Percentiles rank a stretch among this genome's conserved stretches.
These are phyloP conservation scores for Lagopus leucura DNA, from an alignment of 2,113 vertebrate genomes.

Conservation along the genomic window DNA sequence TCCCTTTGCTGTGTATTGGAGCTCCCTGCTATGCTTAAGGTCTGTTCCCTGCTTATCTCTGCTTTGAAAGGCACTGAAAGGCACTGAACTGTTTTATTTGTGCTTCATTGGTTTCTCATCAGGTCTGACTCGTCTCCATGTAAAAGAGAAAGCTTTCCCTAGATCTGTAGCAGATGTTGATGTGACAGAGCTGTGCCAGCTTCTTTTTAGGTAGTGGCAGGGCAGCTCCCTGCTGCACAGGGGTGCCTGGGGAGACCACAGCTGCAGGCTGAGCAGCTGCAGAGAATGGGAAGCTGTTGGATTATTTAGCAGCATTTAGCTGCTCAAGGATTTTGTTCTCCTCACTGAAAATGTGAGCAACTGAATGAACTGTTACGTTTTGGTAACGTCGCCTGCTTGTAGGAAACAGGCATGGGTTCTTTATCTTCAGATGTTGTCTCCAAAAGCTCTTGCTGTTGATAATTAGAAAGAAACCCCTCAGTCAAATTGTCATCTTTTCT, in stretches of 20 bases:
- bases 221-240: background rate
- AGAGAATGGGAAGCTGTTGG: background rate
- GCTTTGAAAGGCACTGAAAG: background rate
- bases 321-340: background rate
- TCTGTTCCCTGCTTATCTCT: background rate
- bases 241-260: background rate
- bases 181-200: background rate
- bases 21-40: rapidly evolving
- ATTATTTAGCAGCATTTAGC: background rate
- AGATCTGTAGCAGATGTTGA: background rate
- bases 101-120: background rate
- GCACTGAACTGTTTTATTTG: background rate
- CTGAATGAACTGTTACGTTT: background rate
- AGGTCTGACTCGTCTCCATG: background rate
- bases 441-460: background rate
- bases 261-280: background rate
- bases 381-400: background rate
- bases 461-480: background rate
- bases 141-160: background rate
- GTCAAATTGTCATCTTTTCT: background rate
- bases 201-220: background rate
- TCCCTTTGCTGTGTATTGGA: background rate
- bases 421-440: background rate
- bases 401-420: background rate
- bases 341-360: background rate